phyloP scores from a whole-genome alignment of 1,140 invertebrate species.

The Drosophila sulfurigaster region DNA sequence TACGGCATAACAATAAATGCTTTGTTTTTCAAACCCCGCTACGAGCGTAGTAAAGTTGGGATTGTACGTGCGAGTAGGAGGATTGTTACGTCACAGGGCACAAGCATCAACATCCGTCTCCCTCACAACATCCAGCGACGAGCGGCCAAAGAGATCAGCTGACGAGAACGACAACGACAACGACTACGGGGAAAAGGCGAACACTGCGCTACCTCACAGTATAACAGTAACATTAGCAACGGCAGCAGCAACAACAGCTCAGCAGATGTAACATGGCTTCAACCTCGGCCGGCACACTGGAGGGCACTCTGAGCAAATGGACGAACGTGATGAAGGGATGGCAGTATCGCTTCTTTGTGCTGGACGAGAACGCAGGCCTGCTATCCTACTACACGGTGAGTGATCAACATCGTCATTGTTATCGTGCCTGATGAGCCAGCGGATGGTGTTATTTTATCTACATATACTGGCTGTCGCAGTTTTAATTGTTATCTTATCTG shows the following conservation, averaged over 20 bases:
- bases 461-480: slow-evolving; percentile 11
- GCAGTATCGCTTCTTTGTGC: slow-evolving; percentile 99
- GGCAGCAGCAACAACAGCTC: slow-evolving; percentile 1
- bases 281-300: slow-evolving; percentile 88
- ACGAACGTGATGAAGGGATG: slow-evolving; percentile 99
- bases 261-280: slow-evolving; percentile 42
- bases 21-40: slow-evolving; percentile 49
- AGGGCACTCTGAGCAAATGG: slow-evolving; percentile 99
- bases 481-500: slow-evolving; percentile 50
- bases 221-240: slow-evolving; percentile 5
- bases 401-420: slow-evolving; percentile 58
- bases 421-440: slow-evolving; percentile 12
- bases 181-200: no score
- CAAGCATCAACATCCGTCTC: slow-evolving; percentile 5
- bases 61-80: slow-evolving; percentile 34
- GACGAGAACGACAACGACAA: slow-evolving; percentile 22
- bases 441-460: slow-evolving; percentile 37
- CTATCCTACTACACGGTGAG: slow-evolving; percentile 98
- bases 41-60: slow-evolving; percentile 41
- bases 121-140: slow-evolving; percentile 6
- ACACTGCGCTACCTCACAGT: slow-evolving; percentile 5
- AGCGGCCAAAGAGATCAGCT: slow-evolving; percentile 42
- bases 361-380: slow-evolving; percentile 97
- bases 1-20: slow-evolving; percentile 55
- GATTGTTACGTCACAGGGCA: slow-evolving; percentile 38